phyloP scores from a whole-genome alignment of 2,888 invertebrate genomes.

The Labia minor region DNA sequence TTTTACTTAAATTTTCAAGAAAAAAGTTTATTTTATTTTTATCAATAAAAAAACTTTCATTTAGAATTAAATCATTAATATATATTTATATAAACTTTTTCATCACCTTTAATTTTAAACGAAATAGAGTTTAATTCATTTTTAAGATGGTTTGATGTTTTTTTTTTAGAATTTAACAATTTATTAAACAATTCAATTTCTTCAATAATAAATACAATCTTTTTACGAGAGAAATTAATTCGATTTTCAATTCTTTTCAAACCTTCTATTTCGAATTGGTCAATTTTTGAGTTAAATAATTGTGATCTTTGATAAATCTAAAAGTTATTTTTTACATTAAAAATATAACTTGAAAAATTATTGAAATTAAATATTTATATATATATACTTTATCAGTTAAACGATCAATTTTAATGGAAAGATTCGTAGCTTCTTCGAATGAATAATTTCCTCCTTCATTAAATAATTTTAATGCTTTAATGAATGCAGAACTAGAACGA shows the following conservation, averaged over 20 bases:
- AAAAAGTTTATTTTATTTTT: too few relatives aligned
- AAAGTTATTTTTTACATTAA: too few relatives aligned
- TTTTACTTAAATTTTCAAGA: too few relatives aligned
- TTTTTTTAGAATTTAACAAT: too few relatives aligned
- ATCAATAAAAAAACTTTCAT: too few relatives aligned
- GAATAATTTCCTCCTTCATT: slow-evolving; percentile 21
- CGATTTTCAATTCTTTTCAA: not conserved
- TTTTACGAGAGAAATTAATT: not conserved
- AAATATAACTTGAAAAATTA: too few relatives aligned
- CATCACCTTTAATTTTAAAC: too few relatives aligned
- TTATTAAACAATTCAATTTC: not conserved
- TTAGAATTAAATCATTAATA: too few relatives aligned
- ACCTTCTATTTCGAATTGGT: not conserved
- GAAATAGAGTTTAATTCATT: too few relatives aligned
- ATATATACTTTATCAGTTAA: not conserved
- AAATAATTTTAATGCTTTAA: slow-evolving; percentile 17
- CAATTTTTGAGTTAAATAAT: not conserved
- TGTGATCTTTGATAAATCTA: not conserved
- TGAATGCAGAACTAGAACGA: not conserved
- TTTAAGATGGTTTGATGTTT: too few relatives aligned
- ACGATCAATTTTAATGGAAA: not conserved
- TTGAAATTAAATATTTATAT: too few relatives aligned
- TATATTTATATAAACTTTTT: too few relatives aligned
- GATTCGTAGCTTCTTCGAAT: slow-evolving; percentile 15
- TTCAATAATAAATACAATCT: not conserved